Conservation (phyloP, 2,888 invertebrate genomes). For the Melanargia galathea region DNA sequence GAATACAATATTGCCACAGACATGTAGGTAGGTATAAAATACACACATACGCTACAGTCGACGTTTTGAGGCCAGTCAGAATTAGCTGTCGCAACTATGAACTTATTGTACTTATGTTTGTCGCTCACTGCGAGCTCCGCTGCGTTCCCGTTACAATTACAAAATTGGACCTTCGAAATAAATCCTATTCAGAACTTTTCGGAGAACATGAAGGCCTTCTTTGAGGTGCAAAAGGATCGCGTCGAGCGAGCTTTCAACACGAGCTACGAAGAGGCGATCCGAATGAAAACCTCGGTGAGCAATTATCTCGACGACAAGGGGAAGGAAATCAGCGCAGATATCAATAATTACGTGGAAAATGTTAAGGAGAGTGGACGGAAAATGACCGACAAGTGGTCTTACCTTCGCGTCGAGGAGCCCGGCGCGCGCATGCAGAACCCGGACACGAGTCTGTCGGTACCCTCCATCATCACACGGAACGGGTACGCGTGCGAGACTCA, state of each 20-base stretch:
- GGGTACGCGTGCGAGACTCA: slow-evolving; percentile 89
- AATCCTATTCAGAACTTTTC: slow-evolving; percentile 40
- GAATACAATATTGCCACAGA: slow-evolving; percentile 1
- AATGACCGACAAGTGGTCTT: slow-evolving; percentile 56
- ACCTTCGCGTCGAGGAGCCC: slow-evolving; percentile 49
- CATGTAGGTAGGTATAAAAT: neutral
- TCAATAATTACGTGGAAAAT: slow-evolving; percentile 58
- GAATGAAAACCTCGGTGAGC: slow-evolving; percentile 56
- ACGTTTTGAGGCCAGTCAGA: slow-evolving; percentile 18
- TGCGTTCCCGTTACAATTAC: slow-evolving; percentile 31
- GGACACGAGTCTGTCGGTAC: slow-evolving; percentile 62
- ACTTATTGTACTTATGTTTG: slow-evolving; percentile 40
- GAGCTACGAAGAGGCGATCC: slow-evolving; percentile 51
- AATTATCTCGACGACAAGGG: slow-evolving; percentile 60
- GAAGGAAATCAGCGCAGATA: slow-evolving; percentile 53
- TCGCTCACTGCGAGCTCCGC: slow-evolving; percentile 33
- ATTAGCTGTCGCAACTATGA: slow-evolving; percentile 45
- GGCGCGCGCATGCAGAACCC: slow-evolving; percentile 56
- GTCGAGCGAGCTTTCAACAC: slow-evolving; percentile 47
- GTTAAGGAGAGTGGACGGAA: slow-evolving; percentile 56
- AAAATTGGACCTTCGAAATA: slow-evolving; percentile 28
- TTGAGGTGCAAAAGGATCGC: slow-evolving; percentile 48
- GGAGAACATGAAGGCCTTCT: slow-evolving; percentile 52
- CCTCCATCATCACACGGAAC: slow-evolving; percentile 69
- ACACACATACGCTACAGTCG: neutral